Evolutionary conservation across 1,140 invertebrate species (phyloP).

Genomic region (Cecropterus lyciades): DNA sequence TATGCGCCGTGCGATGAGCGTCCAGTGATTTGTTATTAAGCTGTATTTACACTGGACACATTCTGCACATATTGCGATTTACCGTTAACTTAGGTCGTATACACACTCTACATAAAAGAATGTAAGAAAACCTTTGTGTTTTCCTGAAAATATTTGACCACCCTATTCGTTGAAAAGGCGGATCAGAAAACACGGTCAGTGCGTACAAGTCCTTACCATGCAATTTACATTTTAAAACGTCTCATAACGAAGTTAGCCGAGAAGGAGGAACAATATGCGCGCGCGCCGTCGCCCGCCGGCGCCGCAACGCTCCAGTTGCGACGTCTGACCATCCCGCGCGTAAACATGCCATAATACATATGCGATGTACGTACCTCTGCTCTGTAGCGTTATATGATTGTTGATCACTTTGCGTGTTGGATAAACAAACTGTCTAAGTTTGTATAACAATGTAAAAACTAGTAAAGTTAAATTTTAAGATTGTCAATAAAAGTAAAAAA

Average conservation of each 20-base stretch:
- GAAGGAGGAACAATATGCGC: conserved; percentile 65
- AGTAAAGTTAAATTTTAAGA: too few relatives aligned
- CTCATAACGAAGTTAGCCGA: conserved; percentile 59
- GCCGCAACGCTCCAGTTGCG: conserved; percentile 74
- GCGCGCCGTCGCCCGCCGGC: conserved; percentile 54
- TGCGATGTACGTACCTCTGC: neutral
- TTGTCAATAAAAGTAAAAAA: too few relatives aligned
- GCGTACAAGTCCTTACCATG: neutral
- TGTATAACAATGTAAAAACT: too few relatives aligned
- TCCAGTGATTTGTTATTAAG: conserved; percentile 39
- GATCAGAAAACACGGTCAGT: too few relatives aligned
- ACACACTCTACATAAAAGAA: too few relatives aligned
- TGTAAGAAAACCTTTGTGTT: too few relatives aligned
- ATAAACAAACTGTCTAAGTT: neutral
- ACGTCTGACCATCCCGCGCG: conserved; percentile 29
- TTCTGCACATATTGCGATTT: neutral
- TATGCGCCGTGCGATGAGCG: conserved; percentile 19
- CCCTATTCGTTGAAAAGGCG: too few relatives aligned
- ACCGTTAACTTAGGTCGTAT: neutral
- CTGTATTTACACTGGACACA: conserved; percentile 23
- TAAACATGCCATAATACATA: conserved; percentile 26
- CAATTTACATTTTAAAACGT: conserved; percentile 69
- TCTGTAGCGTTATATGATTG: conserved; percentile 15
- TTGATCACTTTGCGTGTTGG: conserved; percentile 15
- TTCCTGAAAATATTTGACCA: too few relatives aligned